Evolutionary conservation across 1,140 invertebrate species (phyloP), one percentile per base, ranked within the genome.

Genomic region (Limonius californicus): DNA sequence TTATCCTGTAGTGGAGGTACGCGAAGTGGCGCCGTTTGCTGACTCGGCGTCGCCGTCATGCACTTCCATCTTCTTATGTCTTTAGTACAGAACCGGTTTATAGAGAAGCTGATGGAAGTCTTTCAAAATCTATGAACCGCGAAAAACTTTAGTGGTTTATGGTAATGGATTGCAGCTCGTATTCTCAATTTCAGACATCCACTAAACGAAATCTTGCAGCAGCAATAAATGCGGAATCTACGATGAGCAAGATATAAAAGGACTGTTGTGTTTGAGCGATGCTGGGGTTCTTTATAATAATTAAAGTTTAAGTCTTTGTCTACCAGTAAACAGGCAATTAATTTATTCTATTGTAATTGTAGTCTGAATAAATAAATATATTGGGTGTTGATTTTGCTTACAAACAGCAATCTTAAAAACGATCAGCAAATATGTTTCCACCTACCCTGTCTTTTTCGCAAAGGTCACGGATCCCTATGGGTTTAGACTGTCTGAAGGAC

Each of bases 1-100:
- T 66, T 66, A 66, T 56, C 53, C 21, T 57, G 57, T 61, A 30
- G 19, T 61, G 42, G 43, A 60, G 59, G 58, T 64, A 64, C 21
- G 39, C 54, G 58, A 61, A 64, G 54, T 55, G 54, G 54, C 21
- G 30, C 30, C 54, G 54, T 55, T 55, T 55, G 54, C 54, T 55
- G 54, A 55, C 54, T 55, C 15, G 18, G 27, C 54, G 54, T 55
- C 54, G 23, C 21, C 54, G n/a, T 27, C 21, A 55, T 27, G 27
- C 54, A 30, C 30, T 35, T 55, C 21, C 19, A 30, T 35, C 21
- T n/a, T n/a, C n/a, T 35, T 27, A 27, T 54, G 30, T 27, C 54
- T 55, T 27, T 15, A 35, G 9, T 23, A 27, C n/a, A 55, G 30
- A 55, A 23, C 27, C 54, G 54, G 54, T 50, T 39, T 50, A 21